Evolutionary conservation across 2,888 invertebrate species (phyloP), one percentile per base, ranked within the genome.

Genomic region (Oeneis ivallda): DNA sequence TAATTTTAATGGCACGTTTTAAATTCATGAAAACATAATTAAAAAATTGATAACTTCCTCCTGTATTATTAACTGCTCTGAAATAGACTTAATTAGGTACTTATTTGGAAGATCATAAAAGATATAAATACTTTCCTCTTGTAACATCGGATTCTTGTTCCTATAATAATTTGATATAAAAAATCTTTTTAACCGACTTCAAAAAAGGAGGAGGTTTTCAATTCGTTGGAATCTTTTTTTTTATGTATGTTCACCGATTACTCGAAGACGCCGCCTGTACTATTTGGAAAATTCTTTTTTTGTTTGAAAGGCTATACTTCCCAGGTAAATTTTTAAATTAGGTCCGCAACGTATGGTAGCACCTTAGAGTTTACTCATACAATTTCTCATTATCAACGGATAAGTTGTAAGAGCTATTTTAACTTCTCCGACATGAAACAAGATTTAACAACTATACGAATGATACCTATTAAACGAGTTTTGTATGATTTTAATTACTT

Each of bases 381-480:
- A 54, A 54, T 54, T 54, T 54, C 54, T 54, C 54, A 37, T 54
- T 54, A 54, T 54, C 37, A 54, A 37, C 54, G 54, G 37, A 54
- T 54, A 54, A 54, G 54, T 54, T 54, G 15, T 37, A 39, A 54
- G 54, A 54, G 54, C 54, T 54, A 54, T 54, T 54, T 39, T 17
- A 54, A 54, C 37, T 54, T 54, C 37, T 15, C 37, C 37, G 4
- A 37, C 11, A 15, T 15, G 54, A 54, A 54, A 34, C 54, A 17
- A 54, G 54, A 15, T 54, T 54, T 17, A 54, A 37, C 17, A 37
- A 37, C 37, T 10, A 54, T 15, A 54, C 15, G 17, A 37, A 6
- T 26, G 2, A 17, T 37, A 17, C 15, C 15, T 53, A 15, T 5
- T 26, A 26, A 2, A 4, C 26, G 17, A 54, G 11, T 54, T 54